Evolutionary conservation across 2,888 invertebrate species (phyloP), one percentile per base, ranked within the genome.

Genomic region (Panzeria rudis): DNA sequence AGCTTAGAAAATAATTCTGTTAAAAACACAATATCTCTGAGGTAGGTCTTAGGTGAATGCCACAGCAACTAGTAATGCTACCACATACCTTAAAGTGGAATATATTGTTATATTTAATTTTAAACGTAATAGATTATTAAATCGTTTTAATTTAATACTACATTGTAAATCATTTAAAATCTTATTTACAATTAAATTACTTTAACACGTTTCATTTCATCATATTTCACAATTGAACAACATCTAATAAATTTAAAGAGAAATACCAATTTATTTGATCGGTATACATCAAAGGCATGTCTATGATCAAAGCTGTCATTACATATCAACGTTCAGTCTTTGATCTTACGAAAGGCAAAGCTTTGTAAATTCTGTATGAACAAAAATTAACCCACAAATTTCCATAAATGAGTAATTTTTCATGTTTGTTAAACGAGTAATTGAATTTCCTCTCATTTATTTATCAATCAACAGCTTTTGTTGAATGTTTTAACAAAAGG

Each of bases 291-390:
- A 89, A 89, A 89, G 89, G 86, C 80, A 76, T 71, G 79, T 82
- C 85, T 87, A 88, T 89, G 89, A 89, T 89, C 89, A 89, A 89
- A 89, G 89, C 88, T 89, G 89, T 89, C 89, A 89, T 88, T 89
- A 87, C 88, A 89, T 84, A 87, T 89, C 88, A 89, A 80, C 88
- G 86, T 84, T 75, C 59, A 80, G 80, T 78, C 88, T 88, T 87
- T 88, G 88, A 87, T 87, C 86, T 86, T 68, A 47, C n/a, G 25
- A 79, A 84, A 86, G 87, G 59, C 78, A 77, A 84, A 76, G 75
- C 66, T 77, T 75, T 71, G 68, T 75, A 75, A 82, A 44, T 50
- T 25, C 38, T 56, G 29, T 54, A 13, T 29, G 32, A n/a, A 44
- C 15, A 29, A 32, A 23, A 62, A 75, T 35, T 17, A 52, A 47